Evolutionary conservation across 2,888 invertebrate species (phyloP).

Genomic region (Eudasyphora cyanicolor): DNA sequence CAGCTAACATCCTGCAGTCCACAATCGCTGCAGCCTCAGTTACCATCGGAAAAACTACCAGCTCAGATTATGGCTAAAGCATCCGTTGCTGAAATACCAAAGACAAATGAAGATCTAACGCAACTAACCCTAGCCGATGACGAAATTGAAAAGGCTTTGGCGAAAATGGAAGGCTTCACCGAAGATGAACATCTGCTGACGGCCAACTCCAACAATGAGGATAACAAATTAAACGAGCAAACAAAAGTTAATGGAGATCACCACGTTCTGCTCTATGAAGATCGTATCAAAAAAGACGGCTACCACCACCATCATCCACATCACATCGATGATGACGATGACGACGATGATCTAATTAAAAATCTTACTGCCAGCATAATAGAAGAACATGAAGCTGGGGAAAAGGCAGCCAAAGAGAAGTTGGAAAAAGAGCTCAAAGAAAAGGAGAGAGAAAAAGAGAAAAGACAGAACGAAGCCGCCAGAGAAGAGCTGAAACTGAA

Average conservation of each 20-base stretch:
- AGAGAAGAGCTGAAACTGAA: conserved; percentile 1
- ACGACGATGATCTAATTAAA: conserved; percentile 75
- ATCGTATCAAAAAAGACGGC: conserved; percentile 44
- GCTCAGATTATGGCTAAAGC: conserved; percentile 70
- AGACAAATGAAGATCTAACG: conserved; percentile 43
- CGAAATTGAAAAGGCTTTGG: conserved; percentile 85
- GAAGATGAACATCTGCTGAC: conserved; percentile 78
- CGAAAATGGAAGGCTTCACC: conserved; percentile 83
- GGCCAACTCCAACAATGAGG: too few species aligned
- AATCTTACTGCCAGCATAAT: conserved; percentile 70
- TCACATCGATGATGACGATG: conserved; percentile 50
- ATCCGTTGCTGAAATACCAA: conserved; percentile 29
- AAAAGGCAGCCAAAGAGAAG: conserved; percentile 61
- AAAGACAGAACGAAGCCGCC: conserved; percentile 28
- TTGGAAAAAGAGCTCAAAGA: conserved; percentile 58
- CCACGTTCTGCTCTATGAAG: conserved; percentile 69
- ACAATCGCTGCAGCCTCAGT: conserved; percentile 56
- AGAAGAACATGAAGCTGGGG: conserved; percentile 58
- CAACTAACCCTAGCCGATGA: conserved; percentile 70
- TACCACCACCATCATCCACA: conserved; percentile 21
- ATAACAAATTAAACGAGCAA: conserved; percentile 14
- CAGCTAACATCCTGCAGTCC: conserved; percentile 87
- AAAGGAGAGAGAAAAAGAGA: conserved; percentile 46
- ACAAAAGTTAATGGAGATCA: conserved; percentile 78
- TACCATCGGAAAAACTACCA: conserved; percentile 50